Base-by-base conservation (phyloP, 2,888 invertebrate genomes). In the Spicauda simplicius region DNA sequence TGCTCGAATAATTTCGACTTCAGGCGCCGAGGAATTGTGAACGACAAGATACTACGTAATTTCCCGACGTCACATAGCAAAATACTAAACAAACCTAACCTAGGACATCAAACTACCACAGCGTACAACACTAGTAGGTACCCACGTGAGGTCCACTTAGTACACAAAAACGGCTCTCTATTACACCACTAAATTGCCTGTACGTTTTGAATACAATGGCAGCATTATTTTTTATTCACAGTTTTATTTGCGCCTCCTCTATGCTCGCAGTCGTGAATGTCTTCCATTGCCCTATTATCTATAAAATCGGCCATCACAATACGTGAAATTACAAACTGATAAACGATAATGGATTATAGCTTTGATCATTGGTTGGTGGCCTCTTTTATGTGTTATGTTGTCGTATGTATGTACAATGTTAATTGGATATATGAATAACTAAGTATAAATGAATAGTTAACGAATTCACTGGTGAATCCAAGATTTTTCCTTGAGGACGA, bases 121-220 rank as follows among this genome's bases (percentile, higher is more conserved):
- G 59, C 19, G 64, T 70, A 71, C 68, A 66, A 66, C 55, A 66
- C 73, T 72, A 58, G 18, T 45, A 64, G 20, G 20, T 73, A 72
- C 50, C 76, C 80, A 77, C 86, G 90, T 90, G 91, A 74, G 91
- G 91, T 89, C 91, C 81, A 85, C 83, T 90, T 87, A 83, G 88
- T 87, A 88, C 82, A 80, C 86, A 79, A 85, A 87, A 78, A 86
- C 78, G 84, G 83, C 74, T 61, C 75, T 74, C 82, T 80, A 85
- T 87, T 87, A 89, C 77, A 74, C 77, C 69, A 69, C 74, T 76
- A 77, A 85, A 88, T 71, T 80, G 81, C 83, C 81, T 86, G 85
- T 90, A 82, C 70, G 81, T 76, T 90, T 90, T 81, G 90, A 89
- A 92, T 92, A 92, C 91, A 91, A 91, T 91, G 75, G 82, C 72